Evolutionary conservation across 2,888 invertebrate genomes (phyloP).

Genomic region (Chesias legatella): DNA sequence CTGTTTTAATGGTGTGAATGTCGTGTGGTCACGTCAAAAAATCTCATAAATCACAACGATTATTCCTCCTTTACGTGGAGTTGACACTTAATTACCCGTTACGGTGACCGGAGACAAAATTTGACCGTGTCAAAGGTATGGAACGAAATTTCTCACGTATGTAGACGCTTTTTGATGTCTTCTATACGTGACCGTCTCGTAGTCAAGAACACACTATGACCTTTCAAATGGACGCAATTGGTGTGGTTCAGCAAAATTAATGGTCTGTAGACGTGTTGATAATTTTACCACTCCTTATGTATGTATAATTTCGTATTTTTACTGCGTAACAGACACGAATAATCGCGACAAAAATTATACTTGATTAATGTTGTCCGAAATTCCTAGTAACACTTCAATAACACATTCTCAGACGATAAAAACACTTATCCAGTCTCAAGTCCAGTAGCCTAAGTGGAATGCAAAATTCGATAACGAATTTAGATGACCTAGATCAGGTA

Average conservation of each 20-base stretch:
- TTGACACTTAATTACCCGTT: constrained; percentile 54
- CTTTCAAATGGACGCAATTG: constrained; percentile 16
- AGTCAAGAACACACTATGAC: constrained; percentile 8
- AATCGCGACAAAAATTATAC: not conserved
- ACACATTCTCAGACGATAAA: constrained; percentile 15
- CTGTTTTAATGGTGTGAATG: constrained; percentile 61
- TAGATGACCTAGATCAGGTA: constrained; percentile 53
- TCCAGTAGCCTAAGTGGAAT: constrained; percentile 37
- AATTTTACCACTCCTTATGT: not conserved
- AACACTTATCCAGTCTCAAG: constrained; percentile 34
- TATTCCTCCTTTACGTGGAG: constrained; percentile 40
- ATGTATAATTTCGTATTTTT: not conserved
- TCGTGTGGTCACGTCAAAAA: constrained; percentile 36
- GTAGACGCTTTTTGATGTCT: constrained; percentile 19
- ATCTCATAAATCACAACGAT: constrained; percentile 32
- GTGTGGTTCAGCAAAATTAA: constrained; percentile 14
- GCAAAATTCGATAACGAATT: constrained; percentile 51
- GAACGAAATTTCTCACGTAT: constrained; percentile 51
- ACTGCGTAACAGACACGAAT: not conserved
- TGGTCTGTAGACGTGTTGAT: constrained; percentile 4
- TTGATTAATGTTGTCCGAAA: not conserved
- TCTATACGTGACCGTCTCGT: constrained; percentile 21
- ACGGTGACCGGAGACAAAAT: constrained; percentile 36
- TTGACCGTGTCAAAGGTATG: constrained; percentile 59
- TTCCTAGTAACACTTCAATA: too few species aligned